Evolutionary conservation across 35 echinoderm and acorn worm species (phyloP), one percentile per base, ranked within the genome.

Genomic region (Lytechinus variegatus): DNA sequence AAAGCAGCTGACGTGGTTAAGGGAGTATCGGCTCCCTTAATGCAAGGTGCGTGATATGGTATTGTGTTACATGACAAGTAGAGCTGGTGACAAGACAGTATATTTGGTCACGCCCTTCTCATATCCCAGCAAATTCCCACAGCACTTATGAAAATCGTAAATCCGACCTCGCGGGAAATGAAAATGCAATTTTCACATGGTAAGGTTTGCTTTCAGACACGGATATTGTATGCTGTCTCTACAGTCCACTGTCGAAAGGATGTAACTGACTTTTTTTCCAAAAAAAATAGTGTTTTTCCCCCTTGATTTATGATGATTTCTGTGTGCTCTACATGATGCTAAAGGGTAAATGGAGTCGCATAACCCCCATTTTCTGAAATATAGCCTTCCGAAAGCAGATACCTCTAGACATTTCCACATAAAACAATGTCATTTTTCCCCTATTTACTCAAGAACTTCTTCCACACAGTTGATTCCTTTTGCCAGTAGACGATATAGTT

Each of bases 41-140:
- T 79, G 14, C 16, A 24, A 79, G 66, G 66, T 24, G 66, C 16
- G 21, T 79, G 66, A n/a, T n/a, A 16, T 2, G 66, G 14, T 79
- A 24, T 79, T 7, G 8, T 24, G 6, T 79, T 79, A 79, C 66
- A 79, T 79, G 66, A 79, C 56, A 58, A 58, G 6, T 79, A 27
- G 4, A 24, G 6, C 14, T 79, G 66, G 4, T 79, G 66, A 79
- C n/a, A 79, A 16, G 66, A 79, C 8, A 24, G 66, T 79, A 7
- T 79, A 79, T 79, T 79, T 79, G 66, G 66, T 79, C 66, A 79
- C 66, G 66, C 66, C 66, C 66, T 79, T 79, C 66, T 79, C 66
- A 79, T 24, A 79, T 79, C 66, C 66, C 7, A 19, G n/a, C 66
- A 79, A 79, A 79, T 19, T 24, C 66, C 19, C 21, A 24, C n/a